Evolutionary conservation across 2,888 invertebrate species (phyloP).

Genomic region (Agrotis clavis): DNA sequence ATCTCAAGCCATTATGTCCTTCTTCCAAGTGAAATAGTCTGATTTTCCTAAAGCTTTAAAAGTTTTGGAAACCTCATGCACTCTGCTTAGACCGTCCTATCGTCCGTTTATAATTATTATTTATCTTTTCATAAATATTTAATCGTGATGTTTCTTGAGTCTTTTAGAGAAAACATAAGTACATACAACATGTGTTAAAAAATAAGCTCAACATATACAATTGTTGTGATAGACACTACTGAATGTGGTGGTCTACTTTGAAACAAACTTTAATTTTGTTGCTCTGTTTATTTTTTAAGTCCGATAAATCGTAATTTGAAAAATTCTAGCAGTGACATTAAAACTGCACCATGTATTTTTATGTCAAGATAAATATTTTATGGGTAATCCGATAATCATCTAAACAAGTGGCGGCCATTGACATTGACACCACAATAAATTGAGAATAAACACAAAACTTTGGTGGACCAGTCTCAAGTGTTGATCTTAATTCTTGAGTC

Average conservation of each 20-base stretch:
- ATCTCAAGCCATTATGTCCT: slow-evolving; percentile 12
- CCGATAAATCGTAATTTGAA: slow-evolving; percentile 13
- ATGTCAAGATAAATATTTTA: slow-evolving; percentile 15
- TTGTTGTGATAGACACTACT: too few species aligned
- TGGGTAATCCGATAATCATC: slow-evolving; percentile 19
- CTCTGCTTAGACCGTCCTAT: too few species aligned
- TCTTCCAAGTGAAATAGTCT: background rate
- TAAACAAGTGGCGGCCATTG: slow-evolving; percentile 72
- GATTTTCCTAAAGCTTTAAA: slow-evolving; percentile 5
- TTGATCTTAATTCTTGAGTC: slow-evolving; percentile 83
- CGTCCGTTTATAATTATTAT: too few species aligned
- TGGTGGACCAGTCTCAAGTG: slow-evolving; percentile 83
- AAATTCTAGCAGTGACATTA: background rate
- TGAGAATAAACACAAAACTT: slow-evolving; percentile 78
- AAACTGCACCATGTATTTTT: slow-evolving; percentile 23
- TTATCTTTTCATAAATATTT: too few species aligned
- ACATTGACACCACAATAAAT: slow-evolving; percentile 71
- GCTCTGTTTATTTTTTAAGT: background rate
- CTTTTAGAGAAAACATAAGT: too few species aligned
- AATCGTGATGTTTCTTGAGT: too few species aligned
- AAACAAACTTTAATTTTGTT: background rate
- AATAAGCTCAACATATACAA: too few species aligned
- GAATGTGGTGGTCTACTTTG: background rate
- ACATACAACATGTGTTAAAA: too few species aligned
- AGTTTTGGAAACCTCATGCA: background rate